These are phyloP conservation scores for Ophiothrix spiculata DNA, from an alignment of 35 echinoderm and acorn worm genomes.

Conservation along the genomic window DNA sequence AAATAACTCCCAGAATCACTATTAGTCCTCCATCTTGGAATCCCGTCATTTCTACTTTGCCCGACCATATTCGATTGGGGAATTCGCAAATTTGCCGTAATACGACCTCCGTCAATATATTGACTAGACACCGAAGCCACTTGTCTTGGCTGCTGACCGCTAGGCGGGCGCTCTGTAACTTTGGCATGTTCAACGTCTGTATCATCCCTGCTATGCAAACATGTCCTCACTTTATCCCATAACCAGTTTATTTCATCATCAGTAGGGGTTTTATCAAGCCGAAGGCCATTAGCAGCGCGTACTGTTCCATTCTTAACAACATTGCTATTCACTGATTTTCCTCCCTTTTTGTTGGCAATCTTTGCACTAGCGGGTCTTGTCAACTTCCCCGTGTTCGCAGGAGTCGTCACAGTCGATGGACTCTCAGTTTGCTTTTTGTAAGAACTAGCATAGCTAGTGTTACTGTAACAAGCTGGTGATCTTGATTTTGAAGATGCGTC, in stretches of 20 bases:
- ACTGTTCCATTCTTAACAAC: background rate
- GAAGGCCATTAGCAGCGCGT: conserved; percentile 35
- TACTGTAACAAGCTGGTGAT: background rate
- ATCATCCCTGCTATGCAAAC: conserved; percentile 70
- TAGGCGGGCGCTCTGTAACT: background rate
- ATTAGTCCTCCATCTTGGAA: conserved; percentile 71
- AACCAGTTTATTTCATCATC: conserved; percentile 98
- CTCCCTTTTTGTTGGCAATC: background rate
- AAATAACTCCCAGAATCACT: conserved; percentile 70
- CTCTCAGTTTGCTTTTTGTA: background rate
- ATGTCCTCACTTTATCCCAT: conserved; percentile 98
- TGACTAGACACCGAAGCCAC: conserved; percentile 31
- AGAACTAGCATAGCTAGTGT: background rate
- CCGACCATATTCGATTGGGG: conserved; percentile 7
- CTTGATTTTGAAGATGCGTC: conserved; percentile 2
- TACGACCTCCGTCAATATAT: conserved; percentile 22
- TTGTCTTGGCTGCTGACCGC: conserved; percentile 25
- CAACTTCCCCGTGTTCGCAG: too few relatives aligned
- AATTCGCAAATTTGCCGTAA: conserved; percentile 65
- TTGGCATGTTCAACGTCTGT: conserved; percentile 9
- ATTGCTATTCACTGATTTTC: background rate
- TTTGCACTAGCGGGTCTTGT: background rate
- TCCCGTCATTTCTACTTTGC: conserved; percentile 24
- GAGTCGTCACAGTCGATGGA: background rate
- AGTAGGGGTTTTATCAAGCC: conserved; percentile 89